Conservation (phyloP, 2,888 invertebrate genomes). For the Oegoconia quadripuncta region DNA sequence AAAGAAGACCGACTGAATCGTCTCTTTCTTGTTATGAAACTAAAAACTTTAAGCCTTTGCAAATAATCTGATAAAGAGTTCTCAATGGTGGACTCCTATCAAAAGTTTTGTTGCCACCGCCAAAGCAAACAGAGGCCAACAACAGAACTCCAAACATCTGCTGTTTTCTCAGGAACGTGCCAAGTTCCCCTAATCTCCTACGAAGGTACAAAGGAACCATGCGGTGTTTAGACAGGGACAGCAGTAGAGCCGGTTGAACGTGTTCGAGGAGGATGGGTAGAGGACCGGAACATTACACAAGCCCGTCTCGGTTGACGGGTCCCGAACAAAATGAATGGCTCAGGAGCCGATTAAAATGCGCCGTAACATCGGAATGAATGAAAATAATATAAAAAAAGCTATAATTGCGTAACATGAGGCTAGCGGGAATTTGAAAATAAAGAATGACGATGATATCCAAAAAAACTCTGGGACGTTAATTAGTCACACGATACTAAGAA, state of each 20-base stretch:
- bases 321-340: slow-evolving; percentile 72
- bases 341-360: slow-evolving; percentile 68
- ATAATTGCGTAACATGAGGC: slow-evolving; percentile 66
- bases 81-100: no score
- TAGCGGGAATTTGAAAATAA: slow-evolving; percentile 35
- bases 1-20: not conserved
- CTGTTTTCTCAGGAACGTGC: slow-evolving; percentile 75
- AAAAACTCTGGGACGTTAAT: slow-evolving; percentile 19
- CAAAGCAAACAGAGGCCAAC: slow-evolving; percentile 47
- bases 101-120: slow-evolving; percentile 48
- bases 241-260: slow-evolving; percentile 16
- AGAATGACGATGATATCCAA: slow-evolving; percentile 25
- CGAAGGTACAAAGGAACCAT: slow-evolving; percentile 60
- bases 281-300: slow-evolving; percentile 70
- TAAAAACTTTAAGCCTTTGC: slow-evolving; percentile 33
- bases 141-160: slow-evolving; percentile 70
- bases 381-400: slow-evolving; percentile 56
- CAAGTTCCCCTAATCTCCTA: slow-evolving; percentile 69
- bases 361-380: slow-evolving; percentile 66
- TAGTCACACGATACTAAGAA: slow-evolving; percentile 4
- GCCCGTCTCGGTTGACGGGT: slow-evolving; percentile 70
- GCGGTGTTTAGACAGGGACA: slow-evolving; percentile 45
- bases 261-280: slow-evolving; percentile 30
- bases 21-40: slow-evolving; percentile 8
- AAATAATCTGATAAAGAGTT: slow-evolving; percentile 37